Evolutionary conservation across 2,113 vertebrate species (phyloP).

Genomic region (Rhinopithecus roxellana): DNA sequence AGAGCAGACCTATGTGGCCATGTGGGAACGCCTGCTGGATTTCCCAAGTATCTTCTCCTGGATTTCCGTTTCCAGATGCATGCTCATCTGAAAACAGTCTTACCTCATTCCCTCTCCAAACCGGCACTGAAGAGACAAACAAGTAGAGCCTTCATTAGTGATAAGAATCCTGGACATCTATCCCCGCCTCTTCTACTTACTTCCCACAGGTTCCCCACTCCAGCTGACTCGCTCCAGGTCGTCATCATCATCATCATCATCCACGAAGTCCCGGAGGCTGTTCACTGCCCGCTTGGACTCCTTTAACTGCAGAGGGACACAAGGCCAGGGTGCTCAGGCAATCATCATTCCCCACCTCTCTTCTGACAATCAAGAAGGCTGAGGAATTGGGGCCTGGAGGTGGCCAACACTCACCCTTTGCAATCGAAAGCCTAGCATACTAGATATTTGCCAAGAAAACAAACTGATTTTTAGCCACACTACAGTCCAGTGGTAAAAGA

Average conservation of each 20-base stretch:
- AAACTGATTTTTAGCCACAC: not conserved
- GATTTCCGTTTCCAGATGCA: not conserved
- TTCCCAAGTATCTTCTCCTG: not conserved
- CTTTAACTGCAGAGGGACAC: conserved; percentile 86
- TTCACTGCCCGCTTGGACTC: conserved; percentile 95
- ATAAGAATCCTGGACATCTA: not conserved
- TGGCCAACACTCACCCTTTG: not conserved
- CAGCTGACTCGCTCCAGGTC: conserved; percentile 95
- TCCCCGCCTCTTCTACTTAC: conserved; percentile 84
- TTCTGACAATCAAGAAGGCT: not conserved
- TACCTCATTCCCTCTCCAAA: not conserved
- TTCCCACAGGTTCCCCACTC: conserved; percentile 96
- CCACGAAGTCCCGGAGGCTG: conserved; percentile 89
- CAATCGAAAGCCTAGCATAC: not conserved
- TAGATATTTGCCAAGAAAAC: not conserved
- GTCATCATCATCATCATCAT: conserved; percentile 91
- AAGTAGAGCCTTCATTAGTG: not conserved
- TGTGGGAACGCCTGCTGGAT: not conserved
- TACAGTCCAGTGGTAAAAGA: not conserved
- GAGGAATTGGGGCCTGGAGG: not conserved
- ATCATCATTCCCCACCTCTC: not conserved
- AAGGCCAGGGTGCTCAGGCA: not conserved
- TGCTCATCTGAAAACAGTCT: not conserved
- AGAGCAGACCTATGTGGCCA: not conserved
- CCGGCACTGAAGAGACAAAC: not conserved